Conservation (phyloP, 2,888 invertebrate genomes). For the Ectemnius lituratus region DNA sequence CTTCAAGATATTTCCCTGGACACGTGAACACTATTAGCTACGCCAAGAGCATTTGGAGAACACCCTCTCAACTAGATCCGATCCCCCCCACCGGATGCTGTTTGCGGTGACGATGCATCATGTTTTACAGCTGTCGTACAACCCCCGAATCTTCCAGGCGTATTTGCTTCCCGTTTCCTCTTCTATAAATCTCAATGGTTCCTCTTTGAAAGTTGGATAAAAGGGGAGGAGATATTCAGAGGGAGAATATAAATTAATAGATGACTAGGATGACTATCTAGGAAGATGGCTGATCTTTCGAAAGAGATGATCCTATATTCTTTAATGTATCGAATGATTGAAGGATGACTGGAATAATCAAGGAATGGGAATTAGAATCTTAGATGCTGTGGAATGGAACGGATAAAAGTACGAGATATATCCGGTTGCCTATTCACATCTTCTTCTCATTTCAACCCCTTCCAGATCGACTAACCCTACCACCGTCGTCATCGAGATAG, state of each 20-base stretch:
- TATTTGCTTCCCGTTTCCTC: conserved; percentile 30
- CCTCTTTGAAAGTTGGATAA: too few relatives aligned
- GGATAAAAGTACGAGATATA: neutral
- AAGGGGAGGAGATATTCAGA: neutral
- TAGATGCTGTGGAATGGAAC: neutral
- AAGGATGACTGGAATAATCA: neutral
- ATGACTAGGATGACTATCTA: neutral
- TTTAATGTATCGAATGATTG: neutral
- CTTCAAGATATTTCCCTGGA: conserved; percentile 21
- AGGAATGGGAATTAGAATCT: neutral
- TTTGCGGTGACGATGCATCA: conserved; percentile 40
- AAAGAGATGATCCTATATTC: too few relatives aligned
- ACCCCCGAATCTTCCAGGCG: conserved; percentile 28
- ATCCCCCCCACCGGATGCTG: conserved; percentile 13
- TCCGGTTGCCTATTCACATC: conserved; percentile 2
- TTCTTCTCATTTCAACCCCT: conserved; percentile 20
- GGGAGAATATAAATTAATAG: neutral
- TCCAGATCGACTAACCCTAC: conserved; percentile 16
- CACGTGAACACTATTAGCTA: conserved; percentile 65
- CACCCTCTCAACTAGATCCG: conserved; percentile 43
- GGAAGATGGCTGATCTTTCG: neutral
- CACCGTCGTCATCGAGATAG: conserved; percentile 27
- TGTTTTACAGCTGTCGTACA: conserved; percentile 56
- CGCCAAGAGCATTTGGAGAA: conserved; percentile 38
- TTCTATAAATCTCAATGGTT: too few relatives aligned